phyloP scores from a whole-genome alignment of 1,140 invertebrate genomes.

The Mycetomoellerius zeteki region DNA sequence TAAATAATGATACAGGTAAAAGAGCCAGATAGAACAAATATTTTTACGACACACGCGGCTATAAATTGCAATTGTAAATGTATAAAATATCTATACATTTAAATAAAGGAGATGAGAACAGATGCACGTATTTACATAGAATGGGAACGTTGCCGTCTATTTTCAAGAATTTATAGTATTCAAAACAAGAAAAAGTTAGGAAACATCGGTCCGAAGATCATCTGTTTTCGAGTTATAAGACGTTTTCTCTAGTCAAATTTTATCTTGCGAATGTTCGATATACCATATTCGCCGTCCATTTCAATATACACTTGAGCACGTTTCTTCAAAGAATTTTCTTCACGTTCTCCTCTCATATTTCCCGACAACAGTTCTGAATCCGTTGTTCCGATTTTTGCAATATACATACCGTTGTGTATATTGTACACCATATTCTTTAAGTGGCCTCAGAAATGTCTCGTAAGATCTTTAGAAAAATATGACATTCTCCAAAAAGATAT shows the following conservation, averaged over 20 bases:
- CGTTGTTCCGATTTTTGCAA: conserved; percentile 10
- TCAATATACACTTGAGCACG: conserved; percentile 51
- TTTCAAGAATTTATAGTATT: neutral
- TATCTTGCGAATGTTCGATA: neutral
- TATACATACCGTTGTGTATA: neutral
- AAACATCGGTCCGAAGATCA: conserved; percentile 6
- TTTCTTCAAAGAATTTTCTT: conserved; percentile 35
- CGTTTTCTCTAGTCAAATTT: conserved; percentile 30
- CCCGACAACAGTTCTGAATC: conserved; percentile 17
- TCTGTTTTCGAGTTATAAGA: neutral
- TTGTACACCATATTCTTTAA: conserved; percentile 30
- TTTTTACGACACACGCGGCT: neutral
- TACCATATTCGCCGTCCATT: conserved; percentile 25
- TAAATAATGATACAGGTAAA: neutral
- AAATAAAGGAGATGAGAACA: neutral
- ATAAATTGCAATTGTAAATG: neutral
- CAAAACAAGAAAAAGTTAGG: neutral
- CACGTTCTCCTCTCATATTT: conserved; percentile 29
- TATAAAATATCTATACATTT: neutral
- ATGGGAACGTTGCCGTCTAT: neutral
- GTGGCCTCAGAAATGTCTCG: neutral
- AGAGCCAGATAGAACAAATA: neutral
- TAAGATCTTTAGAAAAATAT: neutral
- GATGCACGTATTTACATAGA: neutral
- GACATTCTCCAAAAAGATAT: neutral